Conservation (phyloP, 2,113 vertebrate genomes). For the Oncorhynchus mykiss region DNA sequence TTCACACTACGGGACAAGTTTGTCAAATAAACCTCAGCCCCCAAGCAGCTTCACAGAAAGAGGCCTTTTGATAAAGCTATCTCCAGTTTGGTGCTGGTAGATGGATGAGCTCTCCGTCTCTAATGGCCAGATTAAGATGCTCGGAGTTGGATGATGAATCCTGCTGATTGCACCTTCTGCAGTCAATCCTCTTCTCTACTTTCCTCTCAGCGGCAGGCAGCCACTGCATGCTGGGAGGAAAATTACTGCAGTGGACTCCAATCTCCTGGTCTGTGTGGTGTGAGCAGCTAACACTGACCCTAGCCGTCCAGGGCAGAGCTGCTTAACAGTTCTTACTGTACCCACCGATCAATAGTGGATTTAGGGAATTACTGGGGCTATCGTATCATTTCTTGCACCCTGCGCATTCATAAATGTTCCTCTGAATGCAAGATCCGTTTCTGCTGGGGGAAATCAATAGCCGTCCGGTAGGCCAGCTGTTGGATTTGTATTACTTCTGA, state of each 20-base stretch:
- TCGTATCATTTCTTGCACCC: constrained; percentile 61
- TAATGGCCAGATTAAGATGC: constrained; percentile 23
- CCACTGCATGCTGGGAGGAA: neutral
- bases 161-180: neutral
- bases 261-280: neutral
- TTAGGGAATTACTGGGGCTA: constrained; percentile 39
- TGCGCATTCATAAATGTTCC: constrained; percentile 64
- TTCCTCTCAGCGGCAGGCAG: too few species aligned
- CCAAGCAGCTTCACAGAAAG: neutral
- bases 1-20: neutral
- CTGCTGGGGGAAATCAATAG: constrained; percentile 63
- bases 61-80: neutral
- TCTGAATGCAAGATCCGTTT: constrained; percentile 65
- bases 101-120: too few species aligned
- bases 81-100: neutral
- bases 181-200: neutral
- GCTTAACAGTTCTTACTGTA: constrained; percentile 49
- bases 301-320: constrained; percentile 5
- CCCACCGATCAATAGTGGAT: constrained; percentile 49
- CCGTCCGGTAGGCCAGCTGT: constrained; percentile 59
- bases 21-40: neutral
- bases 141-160: neutral
- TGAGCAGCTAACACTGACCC: neutral
- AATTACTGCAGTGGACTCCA: neutral
- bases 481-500: constrained; percentile 69